Conservation (phyloP, 1,140 invertebrate genomes). For the Nasonia longicornis region DNA sequence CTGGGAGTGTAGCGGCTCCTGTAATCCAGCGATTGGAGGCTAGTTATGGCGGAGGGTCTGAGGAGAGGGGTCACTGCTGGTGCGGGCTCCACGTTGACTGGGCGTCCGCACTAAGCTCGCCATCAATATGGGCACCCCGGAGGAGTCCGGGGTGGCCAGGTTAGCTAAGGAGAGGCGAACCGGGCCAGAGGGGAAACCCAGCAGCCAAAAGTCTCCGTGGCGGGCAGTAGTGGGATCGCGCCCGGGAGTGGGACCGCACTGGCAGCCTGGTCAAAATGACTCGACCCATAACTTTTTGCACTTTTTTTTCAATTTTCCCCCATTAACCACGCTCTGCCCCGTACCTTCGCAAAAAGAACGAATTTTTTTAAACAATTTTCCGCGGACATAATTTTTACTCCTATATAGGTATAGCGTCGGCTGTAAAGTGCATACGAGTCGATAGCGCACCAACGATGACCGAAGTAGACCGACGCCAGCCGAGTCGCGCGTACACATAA, state of each 20-base stretch:
- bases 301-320: slow-evolving; percentile 44
- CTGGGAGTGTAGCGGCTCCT: slow-evolving; percentile 90
- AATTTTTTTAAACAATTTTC: slow-evolving; percentile 30
- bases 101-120: slow-evolving; percentile 89
- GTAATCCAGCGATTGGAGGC: slow-evolving; percentile 94
- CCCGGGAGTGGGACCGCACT: slow-evolving; percentile 88
- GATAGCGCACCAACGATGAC: neutral
- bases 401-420: neutral
- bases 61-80: slow-evolving; percentile 81
- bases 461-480: neutral
- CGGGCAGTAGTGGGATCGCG: slow-evolving; percentile 96
- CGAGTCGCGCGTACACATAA: neutral
- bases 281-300: slow-evolving; percentile 80
- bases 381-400: neutral
- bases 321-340: accelerated
- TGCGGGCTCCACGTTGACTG: slow-evolving; percentile 78
- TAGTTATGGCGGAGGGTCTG: slow-evolving; percentile 85
- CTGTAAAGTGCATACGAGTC: neutral
- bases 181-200: slow-evolving; percentile 96
- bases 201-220: slow-evolving; percentile 96
- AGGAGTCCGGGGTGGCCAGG: slow-evolving; percentile 86
- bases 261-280: slow-evolving; percentile 87
- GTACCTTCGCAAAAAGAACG: neutral
- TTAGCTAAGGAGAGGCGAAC: slow-evolving; percentile 93
- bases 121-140: slow-evolving; percentile 89